These are phyloP conservation scores for Drosophila bipectinata DNA, from an alignment of 1,140 invertebrate species.

Conservation along the genomic window DNA sequence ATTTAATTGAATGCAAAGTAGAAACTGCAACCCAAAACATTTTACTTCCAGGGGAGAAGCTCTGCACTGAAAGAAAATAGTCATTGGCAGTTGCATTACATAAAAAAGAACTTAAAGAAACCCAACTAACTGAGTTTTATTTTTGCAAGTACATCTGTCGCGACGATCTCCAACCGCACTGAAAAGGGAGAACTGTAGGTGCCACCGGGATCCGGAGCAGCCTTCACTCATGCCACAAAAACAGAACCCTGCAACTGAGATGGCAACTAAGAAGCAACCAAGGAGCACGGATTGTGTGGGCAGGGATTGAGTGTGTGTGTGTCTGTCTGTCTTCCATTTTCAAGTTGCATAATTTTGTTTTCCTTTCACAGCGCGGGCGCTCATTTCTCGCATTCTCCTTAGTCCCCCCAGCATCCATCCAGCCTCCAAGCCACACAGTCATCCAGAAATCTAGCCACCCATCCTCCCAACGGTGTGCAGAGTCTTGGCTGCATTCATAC, in stretches of 20 bases:
- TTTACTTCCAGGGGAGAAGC: constrained; percentile 9
- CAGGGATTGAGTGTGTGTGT: constrained; percentile 5
- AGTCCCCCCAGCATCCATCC: neutral
- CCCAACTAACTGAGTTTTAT: neutral
- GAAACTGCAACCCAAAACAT: constrained; percentile 45
- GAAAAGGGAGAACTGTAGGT: neutral
- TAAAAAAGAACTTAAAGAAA: neutral
- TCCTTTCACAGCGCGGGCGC: constrained; percentile 64
- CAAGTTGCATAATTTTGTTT: constrained; percentile 79
- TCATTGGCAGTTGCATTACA: neutral
- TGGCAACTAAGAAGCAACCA: constrained; percentile 52
- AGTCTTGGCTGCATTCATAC: constrained; percentile 72
- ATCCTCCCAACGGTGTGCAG: constrained; percentile 13
- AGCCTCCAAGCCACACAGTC: constrained; percentile 12
- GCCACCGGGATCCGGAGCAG: constrained; percentile 20
- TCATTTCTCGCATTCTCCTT: constrained; percentile 47
- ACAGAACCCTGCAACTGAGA: constrained; percentile 51
- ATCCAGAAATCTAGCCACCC: constrained; percentile 6
- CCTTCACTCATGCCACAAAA: constrained; percentile 53
- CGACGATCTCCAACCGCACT: constrained; percentile 24
- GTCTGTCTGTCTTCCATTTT: constrained; percentile 61
- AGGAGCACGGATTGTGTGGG: constrained; percentile 5
- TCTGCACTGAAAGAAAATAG: constrained; percentile 7
- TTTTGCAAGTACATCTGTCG: constrained; percentile 2
- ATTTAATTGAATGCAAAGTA: constrained; percentile 52